phyloP scores from a whole-genome alignment of 1,140 invertebrate species.

The Adelges cooleyi region DNA sequence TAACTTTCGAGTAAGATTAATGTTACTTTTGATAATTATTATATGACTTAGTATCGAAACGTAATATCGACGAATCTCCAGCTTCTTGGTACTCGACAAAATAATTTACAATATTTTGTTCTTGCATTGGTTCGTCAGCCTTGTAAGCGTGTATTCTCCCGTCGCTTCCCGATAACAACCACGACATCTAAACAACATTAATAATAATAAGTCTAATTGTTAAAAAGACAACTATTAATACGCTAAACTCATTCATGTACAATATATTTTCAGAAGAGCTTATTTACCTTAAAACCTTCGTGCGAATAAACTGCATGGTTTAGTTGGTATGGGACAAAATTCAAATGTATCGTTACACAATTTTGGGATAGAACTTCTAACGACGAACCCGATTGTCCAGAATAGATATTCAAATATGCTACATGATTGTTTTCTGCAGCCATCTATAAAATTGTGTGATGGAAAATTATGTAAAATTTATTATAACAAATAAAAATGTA shows the following conservation, averaged over 20 bases:
- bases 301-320: not conserved
- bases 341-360: not conserved
- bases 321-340: slow-evolving; percentile 7
- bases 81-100: slow-evolving; percentile 7
- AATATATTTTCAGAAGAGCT: too few species aligned
- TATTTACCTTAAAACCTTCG: not conserved
- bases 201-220: too few species aligned
- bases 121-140: not conserved
- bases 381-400: slow-evolving; percentile 2
- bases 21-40: slow-evolving; percentile 7
- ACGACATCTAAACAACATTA: not conserved
- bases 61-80: not conserved
- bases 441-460: not conserved
- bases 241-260: too few species aligned
- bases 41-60: slow-evolving; percentile 13
- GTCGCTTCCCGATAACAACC: slow-evolving; percentile 20
- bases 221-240: too few species aligned
- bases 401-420: slow-evolving; percentile 13
- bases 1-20: not conserved
- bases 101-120: slow-evolving; percentile 1
- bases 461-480: too few species aligned
- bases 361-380: slow-evolving; percentile 6
- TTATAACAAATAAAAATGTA: too few species aligned
- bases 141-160: slow-evolving; percentile 17
- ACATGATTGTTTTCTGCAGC: not conserved